These are phyloP conservation scores for Papilio helenus DNA, from an alignment of 1,140 invertebrate species.

Conservation along the genomic window DNA sequence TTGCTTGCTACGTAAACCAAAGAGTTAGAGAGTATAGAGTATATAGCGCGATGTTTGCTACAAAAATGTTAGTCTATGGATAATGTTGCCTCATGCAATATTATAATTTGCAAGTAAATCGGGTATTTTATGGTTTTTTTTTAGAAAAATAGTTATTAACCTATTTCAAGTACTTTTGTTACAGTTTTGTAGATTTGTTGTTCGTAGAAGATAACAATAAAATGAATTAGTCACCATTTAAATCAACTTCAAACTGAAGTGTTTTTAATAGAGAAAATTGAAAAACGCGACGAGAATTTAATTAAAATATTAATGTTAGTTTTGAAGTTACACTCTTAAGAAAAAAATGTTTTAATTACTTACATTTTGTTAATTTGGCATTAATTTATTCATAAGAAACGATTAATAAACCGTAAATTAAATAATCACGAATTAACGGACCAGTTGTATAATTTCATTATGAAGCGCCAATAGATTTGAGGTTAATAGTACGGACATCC, in stretches of 20 bases:
- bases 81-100: constrained; percentile 19
- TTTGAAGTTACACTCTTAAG: too few species aligned
- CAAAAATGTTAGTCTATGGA: constrained; percentile 8
- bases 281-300: background rate
- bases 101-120: background rate
- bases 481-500: background rate
- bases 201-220: background rate
- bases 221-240: background rate
- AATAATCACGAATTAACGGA: background rate
- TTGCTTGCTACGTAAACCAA: constrained; percentile 29
- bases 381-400: background rate
- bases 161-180: background rate
- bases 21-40: background rate
- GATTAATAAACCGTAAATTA: too few species aligned
- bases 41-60: background rate
- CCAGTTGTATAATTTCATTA: background rate
- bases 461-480: background rate
- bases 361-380: too few species aligned
- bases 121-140: background rate
- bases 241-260: background rate
- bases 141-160: background rate
- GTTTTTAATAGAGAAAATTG: background rate
- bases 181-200: background rate
- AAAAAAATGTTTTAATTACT: too few species aligned
- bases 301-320: too few species aligned